These are phyloP conservation scores for Protonibea diacanthus DNA, from an alignment of 2,797 vertebrate genomes.

Conservation along the genomic window DNA sequence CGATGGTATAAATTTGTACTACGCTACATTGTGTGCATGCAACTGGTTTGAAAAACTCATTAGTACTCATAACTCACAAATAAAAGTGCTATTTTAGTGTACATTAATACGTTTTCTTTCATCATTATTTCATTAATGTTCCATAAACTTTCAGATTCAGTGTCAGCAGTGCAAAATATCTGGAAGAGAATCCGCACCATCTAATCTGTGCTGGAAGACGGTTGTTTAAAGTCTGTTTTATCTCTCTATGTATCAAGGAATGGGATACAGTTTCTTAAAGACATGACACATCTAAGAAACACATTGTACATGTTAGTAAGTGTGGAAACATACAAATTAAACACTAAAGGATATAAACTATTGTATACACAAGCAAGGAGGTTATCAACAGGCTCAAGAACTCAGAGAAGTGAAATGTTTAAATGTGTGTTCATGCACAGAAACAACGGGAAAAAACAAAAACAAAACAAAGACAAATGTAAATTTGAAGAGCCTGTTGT, in stretches of 20 bases:
- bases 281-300: constrained; percentile 28
- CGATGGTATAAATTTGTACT: not conserved
- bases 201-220: not conserved
- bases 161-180: not conserved
- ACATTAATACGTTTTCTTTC: not conserved
- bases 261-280: constrained; percentile 63
- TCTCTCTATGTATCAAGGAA: constrained; percentile 2
- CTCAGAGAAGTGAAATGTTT: constrained; percentile 42
- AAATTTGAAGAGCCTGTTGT: constrained; percentile 82
- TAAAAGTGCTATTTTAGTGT: not conserved
- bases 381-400: constrained; percentile 51
- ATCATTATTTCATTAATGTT: not conserved
- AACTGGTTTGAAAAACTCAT: not conserved
- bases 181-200: constrained; percentile 1
- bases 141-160: not conserved
- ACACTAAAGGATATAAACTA: not conserved
- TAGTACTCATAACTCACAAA: not conserved
- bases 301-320: constrained; percentile 38
- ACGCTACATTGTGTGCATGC: not conserved
- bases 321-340: constrained; percentile 35
- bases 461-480: constrained; percentile 28
- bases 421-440: constrained; percentile 74
- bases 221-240: constrained; percentile 7
- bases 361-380: constrained; percentile 27
- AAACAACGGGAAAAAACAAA: constrained; percentile 51